phyloP scores from a whole-genome alignment of 1,140 invertebrate genomes.

The Drosophila jambulina region DNA sequence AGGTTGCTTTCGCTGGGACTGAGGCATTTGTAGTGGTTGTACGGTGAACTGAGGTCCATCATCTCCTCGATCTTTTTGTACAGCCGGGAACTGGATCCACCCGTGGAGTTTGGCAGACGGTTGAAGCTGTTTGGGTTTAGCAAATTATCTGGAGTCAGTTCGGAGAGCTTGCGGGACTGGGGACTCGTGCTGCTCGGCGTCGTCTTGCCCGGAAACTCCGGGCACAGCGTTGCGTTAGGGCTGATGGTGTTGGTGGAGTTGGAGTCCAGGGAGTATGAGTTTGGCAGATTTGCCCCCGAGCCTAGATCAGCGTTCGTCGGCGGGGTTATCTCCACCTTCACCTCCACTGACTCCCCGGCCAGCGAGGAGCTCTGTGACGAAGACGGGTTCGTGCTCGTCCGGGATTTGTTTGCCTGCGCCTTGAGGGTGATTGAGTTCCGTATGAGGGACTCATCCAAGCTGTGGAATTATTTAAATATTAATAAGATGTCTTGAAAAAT shows the following conservation, averaged over 20 bases:
- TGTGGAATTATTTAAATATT: conserved; percentile 55
- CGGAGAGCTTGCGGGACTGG: conserved; percentile 78
- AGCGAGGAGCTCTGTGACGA: conserved; percentile 83
- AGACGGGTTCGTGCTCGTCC: conserved; percentile 82
- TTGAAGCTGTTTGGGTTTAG: conserved; percentile 82
- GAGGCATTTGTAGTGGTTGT: conserved; percentile 90
- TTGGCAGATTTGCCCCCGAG: conserved; percentile 67
- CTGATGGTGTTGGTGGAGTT: conserved; percentile 81
- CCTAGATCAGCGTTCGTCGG: conserved; percentile 70
- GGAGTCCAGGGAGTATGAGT: conserved; percentile 83
- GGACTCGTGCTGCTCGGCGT: conserved; percentile 71
- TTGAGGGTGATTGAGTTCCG: conserved; percentile 78
- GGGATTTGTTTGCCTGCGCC: conserved; percentile 78
- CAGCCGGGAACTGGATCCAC: conserved; percentile 75
- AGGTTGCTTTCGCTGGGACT: conserved; percentile 88
- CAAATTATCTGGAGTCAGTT: conserved; percentile 74
- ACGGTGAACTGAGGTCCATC: conserved; percentile 90
- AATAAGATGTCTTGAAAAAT: not conserved
- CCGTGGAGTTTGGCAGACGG: conserved; percentile 76
- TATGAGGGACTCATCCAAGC: conserved; percentile 87
- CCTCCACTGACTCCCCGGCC: conserved; percentile 82
- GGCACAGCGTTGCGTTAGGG: conserved; percentile 76
- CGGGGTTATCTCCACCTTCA: conserved; percentile 84
- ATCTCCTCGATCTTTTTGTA: conserved; percentile 85
- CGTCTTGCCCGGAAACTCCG: conserved; percentile 75